A percentile compares a stretch with the other conserved stretches of the same genome.
Evolutionary conservation across 2,797 vertebrate genomes (phyloP).

Genomic region (Apodemus agrarius): DNA sequence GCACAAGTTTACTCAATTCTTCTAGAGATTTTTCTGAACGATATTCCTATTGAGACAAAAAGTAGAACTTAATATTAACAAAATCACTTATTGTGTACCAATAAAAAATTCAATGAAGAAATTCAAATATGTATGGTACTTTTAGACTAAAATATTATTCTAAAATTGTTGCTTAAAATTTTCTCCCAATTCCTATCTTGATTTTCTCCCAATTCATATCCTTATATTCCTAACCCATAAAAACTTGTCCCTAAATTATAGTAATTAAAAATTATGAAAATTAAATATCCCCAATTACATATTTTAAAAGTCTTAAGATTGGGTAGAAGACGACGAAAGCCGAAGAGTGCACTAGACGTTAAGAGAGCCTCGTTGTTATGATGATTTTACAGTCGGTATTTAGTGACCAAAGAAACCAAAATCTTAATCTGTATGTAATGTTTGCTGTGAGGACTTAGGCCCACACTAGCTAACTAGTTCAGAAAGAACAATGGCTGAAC

Average conservation of each 20-base stretch:
- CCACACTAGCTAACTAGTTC: slow-evolving; percentile 20
- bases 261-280: slow-evolving; percentile 52
- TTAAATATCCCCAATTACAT: slow-evolving; percentile 39
- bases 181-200: slow-evolving; percentile 16
- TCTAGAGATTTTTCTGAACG: slow-evolving; percentile 98
- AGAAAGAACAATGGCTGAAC: background rate
- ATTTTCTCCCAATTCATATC: slow-evolving; percentile 26
- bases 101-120: too few species aligned
- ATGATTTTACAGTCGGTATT: slow-evolving; percentile 41
- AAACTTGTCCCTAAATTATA: slow-evolving; percentile 1
- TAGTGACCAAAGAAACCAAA: slow-evolving; percentile 51
- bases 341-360: slow-evolving; percentile 55
- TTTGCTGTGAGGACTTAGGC: background rate
- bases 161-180: slow-evolving; percentile 34
- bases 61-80: background rate
- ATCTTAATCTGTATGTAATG: slow-evolving; percentile 1
- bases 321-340: slow-evolving; percentile 52
- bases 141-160: slow-evolving; percentile 28
- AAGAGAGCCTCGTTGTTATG: slow-evolving; percentile 55
- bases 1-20: slow-evolving; percentile 96
- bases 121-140: background rate
- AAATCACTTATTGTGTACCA: too few species aligned
- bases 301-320: slow-evolving; percentile 59
- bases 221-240: slow-evolving; percentile 11
- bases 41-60: slow-evolving; percentile 91